phyloP scores from a whole-genome alignment of 37 sponge, comb jelly and placozoan genomes.

The Hormiphora californensis region DNA sequence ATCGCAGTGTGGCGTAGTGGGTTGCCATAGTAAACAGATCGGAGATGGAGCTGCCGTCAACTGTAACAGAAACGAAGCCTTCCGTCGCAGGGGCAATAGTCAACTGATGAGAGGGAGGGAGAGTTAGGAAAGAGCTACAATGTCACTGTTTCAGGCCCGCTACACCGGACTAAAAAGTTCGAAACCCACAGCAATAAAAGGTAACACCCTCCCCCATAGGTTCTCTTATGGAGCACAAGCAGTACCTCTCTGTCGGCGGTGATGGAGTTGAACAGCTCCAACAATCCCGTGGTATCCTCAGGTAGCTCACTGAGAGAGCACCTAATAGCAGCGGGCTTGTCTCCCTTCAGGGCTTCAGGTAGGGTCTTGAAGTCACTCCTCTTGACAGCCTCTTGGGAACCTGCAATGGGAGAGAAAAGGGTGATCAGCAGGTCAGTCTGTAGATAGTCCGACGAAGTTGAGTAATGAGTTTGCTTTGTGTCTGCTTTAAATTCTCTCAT shows the following conservation, averaged over 20 bases:
- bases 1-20: not conserved
- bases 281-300: not conserved
- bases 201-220: no score
- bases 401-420: not conserved
- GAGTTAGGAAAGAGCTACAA: not conserved
- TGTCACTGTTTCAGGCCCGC: not conserved
- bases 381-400: not conserved
- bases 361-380: not conserved
- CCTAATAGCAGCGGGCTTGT: not conserved
- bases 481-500: no score
- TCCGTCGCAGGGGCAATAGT: not conserved
- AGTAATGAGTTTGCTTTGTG: no score
- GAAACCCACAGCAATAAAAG: not conserved
- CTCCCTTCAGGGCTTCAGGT: not conserved
- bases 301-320: not conserved
- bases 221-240: no score
- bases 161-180: not conserved
- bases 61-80: not conserved
- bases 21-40: not conserved
- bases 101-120: not conserved
- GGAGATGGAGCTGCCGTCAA: not conserved
- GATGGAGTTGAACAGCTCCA: not conserved
- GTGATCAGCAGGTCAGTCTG: no score
- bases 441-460: no score
- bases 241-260: constrained; percentile 13